Conservation (phyloP, 2,113 vertebrate genomes). For the Prochilodus magdalenae region DNA sequence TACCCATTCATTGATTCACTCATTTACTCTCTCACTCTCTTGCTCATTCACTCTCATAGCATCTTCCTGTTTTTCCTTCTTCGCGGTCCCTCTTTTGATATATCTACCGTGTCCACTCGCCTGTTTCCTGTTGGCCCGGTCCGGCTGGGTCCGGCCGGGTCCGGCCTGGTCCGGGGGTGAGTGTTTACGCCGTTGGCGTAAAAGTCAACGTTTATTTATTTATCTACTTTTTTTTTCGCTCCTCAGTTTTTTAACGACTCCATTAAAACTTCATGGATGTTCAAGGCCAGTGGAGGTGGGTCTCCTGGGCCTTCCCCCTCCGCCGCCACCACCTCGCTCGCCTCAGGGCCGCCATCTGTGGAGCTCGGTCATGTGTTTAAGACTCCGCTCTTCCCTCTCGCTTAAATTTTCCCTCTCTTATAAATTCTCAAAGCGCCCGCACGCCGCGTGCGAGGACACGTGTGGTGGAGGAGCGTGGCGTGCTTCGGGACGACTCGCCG, state of each 20-base stretch:
- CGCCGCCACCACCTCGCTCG: constrained; percentile 47
- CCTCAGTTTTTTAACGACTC: constrained; percentile 35
- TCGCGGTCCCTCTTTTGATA: constrained; percentile 61
- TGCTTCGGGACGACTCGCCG: neutral
- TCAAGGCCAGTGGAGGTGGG: constrained; percentile 36
- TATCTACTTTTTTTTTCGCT: neutral
- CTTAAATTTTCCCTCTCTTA: constrained; percentile 13
- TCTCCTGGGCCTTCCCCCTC: constrained; percentile 12
- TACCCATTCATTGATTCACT: too few relatives aligned
- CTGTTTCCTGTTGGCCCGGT: constrained; percentile 60
- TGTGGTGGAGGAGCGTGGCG: constrained; percentile 12
- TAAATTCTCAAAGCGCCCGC: neutral
- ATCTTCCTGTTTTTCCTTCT: too few relatives aligned
- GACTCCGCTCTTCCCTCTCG: neutral
- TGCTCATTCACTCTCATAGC: too few relatives aligned
- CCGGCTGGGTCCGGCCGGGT: too few relatives aligned
- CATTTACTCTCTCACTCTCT: too few relatives aligned
- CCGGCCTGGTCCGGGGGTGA: constrained; percentile 31
- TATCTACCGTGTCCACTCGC: constrained; percentile 50
- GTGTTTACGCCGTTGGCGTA: constrained; percentile 53
- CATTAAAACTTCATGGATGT: constrained; percentile 46
- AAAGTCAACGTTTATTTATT: constrained; percentile 17
- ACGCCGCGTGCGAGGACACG: constrained; percentile 1
- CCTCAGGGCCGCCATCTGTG: constrained; percentile 33
- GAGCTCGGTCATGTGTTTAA: constrained; percentile 47